Evolutionary conservation across 2,888 invertebrate genomes (phyloP).

Genomic region (Drosophila ezoana): DNA sequence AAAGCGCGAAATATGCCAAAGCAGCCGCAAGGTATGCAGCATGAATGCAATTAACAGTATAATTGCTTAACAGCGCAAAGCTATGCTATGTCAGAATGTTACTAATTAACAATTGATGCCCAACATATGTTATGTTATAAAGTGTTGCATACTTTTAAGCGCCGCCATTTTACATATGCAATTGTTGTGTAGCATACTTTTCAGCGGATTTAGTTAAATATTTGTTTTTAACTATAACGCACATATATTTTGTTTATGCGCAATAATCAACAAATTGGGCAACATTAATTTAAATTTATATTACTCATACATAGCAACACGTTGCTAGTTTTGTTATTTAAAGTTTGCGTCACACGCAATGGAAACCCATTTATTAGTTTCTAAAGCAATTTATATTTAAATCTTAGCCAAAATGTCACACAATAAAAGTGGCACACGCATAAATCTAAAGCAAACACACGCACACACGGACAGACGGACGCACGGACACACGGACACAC

Average conservation of each 20-base stretch:
- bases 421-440: conserved; percentile 77
- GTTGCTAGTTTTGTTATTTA: conserved; percentile 12
- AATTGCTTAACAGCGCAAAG: neutral
- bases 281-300: conserved; percentile 10
- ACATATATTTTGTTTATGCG: neutral
- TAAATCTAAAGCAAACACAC: conserved; percentile 64
- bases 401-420: conserved; percentile 46
- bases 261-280: conserved; percentile 14
- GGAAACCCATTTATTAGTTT: conserved; percentile 64
- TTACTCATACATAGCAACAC: conserved; percentile 29
- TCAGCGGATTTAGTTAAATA: no score
- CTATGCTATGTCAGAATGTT: conserved; percentile 25
- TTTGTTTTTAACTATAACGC: no score
- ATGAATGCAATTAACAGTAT: neutral
- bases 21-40: conserved; percentile 8
- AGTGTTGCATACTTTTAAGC: conserved; percentile 25
- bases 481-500: conserved; percentile 6
- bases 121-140: rapidly evolving
- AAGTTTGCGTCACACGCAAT: conserved; percentile 35
- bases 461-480: conserved; percentile 11
- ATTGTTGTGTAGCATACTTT: no score
- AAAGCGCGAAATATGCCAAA: neutral
- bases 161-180: neutral
- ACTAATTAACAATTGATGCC: rapidly evolving
- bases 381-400: conserved; percentile 57